phyloP scores from a whole-genome alignment of 2,797 vertebrate genomes.

The Meriones psammophilus region DNA sequence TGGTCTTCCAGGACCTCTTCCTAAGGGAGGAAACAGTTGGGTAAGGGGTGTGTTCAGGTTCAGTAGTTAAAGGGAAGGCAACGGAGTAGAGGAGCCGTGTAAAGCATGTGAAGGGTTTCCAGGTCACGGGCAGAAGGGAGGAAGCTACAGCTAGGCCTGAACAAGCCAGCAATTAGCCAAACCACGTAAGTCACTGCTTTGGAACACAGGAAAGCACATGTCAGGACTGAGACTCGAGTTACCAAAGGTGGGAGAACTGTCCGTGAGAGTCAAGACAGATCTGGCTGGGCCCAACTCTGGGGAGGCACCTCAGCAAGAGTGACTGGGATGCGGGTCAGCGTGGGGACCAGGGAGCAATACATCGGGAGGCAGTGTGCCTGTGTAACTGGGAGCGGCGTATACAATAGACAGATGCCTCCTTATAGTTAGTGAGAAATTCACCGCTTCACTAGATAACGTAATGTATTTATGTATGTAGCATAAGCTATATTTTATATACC shows the following conservation, averaged over 20 bases:
- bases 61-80: background rate
- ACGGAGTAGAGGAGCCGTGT: background rate
- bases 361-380: background rate
- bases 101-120: background rate
- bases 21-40: background rate
- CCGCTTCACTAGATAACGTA: background rate
- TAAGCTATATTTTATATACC: background rate
- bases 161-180: background rate
- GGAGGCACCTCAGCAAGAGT: too few species aligned
- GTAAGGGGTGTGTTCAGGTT: background rate
- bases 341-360: accelerated
- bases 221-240: background rate
- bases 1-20: background rate
- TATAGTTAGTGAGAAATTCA: background rate
- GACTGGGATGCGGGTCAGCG: background rate
- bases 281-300: background rate
- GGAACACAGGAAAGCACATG: background rate
- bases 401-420: accelerated
- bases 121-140: background rate
- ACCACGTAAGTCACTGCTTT: background rate
- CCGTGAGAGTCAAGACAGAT: background rate
- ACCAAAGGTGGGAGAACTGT: accelerated
- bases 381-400: accelerated
- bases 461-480: background rate
- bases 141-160: background rate